Base-by-base conservation (phyloP, 2,113 vertebrate genomes). In the Nesogale talazaci region DNA sequence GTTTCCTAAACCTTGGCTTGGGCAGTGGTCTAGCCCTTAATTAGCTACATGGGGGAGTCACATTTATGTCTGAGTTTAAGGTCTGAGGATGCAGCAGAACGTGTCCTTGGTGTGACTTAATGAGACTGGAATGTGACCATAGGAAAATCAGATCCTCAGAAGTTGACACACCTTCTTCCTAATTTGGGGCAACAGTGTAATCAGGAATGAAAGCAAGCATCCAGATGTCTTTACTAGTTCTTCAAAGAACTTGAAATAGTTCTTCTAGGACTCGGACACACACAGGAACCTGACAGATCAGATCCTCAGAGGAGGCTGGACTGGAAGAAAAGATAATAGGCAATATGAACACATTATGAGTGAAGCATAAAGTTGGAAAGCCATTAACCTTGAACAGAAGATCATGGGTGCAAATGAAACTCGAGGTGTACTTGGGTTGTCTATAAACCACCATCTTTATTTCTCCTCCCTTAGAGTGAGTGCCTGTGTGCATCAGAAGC, bases 261-360 rank as follows among this genome's bases (percentile, higher is more conserved):
- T 4, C 69, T 38, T 25, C 61, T 57, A 7, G 52, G 22, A 42
- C 63, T 72, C 63, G 36, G 83, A 20, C 22, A 69, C 23, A 59
- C 3, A 2, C 16, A 87, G 36, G 10, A 36, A 19, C 34, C 56
- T 72, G 78, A 75, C 0, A 59, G 27, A 70, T 3, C 31, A 59
- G 69, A 2, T 65, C 63, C 15, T 10, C 40, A 74, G 34, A 42
- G 40, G 40, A 78, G 17, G 6, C n/a, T 31, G 82, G 69, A n/a
- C 6, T 52, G 22, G 29, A 38, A 74, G 85, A 29, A n/a, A 38
- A 36, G 80, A 67, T 5, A 7, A 59, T 29, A 56, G 14, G 14
- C 31, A n/a, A 40, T 2, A 61, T 0, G 1, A 52, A 25, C 70
- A 20, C 0, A 8, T 6, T 3, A 15, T 0, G 11, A 40, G 72